A percentile compares a stretch with the other conserved stretches of the same genome.
Conservation (phyloP, 2,113 vertebrate species). For the Orycteropus afer region DNA sequence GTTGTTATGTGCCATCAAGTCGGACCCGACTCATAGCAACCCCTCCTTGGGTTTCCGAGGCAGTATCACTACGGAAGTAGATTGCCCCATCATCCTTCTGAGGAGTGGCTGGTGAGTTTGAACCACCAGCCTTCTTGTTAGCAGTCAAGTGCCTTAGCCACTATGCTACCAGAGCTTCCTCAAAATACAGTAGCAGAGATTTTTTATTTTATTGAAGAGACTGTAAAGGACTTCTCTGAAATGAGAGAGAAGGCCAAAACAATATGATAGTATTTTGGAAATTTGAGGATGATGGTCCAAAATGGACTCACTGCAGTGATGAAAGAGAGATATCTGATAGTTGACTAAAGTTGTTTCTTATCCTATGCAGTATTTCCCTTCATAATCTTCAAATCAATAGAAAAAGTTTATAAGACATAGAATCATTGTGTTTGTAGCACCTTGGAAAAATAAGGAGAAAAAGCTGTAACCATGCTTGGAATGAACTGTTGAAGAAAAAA, state of each 20-base stretch:
- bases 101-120: too few relatives aligned
- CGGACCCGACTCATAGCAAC: too few relatives aligned
- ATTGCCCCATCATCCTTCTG: too few relatives aligned
- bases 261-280: background rate
- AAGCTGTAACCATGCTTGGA: background rate
- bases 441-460: slow-evolving; percentile 4
- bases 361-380: background rate
- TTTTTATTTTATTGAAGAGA: background rate
- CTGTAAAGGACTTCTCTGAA: background rate
- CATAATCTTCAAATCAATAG: background rate
- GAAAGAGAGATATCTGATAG: background rate
- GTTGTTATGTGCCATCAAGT: too few relatives aligned
- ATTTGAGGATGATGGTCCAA: background rate
- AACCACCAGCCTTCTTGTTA: too few relatives aligned
- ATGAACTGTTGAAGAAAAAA: background rate
- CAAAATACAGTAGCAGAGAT: too few relatives aligned
- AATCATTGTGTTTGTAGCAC: background rate
- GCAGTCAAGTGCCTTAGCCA: too few relatives aligned
- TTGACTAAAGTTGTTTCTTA: background rate
- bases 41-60: too few relatives aligned
- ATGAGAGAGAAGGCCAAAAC: background rate
- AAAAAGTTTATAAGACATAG: background rate
- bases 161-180: too few relatives aligned
- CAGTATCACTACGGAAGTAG: too few relatives aligned
- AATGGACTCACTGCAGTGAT: background rate